A percentile compares a stretch with the other conserved stretches of the same genome.
These are phyloP conservation scores for Stenoptilia bipunctidactyla DNA, from an alignment of 2,888 invertebrate species.

Conservation along the genomic window DNA sequence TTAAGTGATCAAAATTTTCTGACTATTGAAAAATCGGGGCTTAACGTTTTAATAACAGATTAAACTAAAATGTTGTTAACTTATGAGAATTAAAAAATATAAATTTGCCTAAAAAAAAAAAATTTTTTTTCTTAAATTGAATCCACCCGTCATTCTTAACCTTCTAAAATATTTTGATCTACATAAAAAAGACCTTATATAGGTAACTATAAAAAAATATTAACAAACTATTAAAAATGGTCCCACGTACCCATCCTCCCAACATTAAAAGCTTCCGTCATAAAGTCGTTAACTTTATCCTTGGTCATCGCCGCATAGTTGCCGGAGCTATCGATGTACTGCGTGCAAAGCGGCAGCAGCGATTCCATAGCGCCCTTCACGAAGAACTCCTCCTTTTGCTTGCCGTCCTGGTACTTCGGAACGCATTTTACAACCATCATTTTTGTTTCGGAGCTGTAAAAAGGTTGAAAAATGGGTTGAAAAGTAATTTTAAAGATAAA, in stretches of 20 bases:
- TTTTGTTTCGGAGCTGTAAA: slow-evolving; percentile 94
- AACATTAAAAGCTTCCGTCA: slow-evolving; percentile 86
- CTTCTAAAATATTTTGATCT: too few species aligned
- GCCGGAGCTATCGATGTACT: slow-evolving; percentile 82
- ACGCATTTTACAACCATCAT: slow-evolving; percentile 98
- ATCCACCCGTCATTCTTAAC: too few species aligned
- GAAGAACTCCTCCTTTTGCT: slow-evolving; percentile 83
- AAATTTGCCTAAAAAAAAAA: too few species aligned
- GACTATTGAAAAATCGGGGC: too few species aligned
- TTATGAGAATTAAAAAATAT: too few species aligned
- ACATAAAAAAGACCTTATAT: too few species aligned
- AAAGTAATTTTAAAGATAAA: too few species aligned
- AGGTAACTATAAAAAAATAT: slow-evolving; percentile 6
- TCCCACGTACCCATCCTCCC: slow-evolving; percentile 83
- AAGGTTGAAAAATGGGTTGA: too few species aligned
- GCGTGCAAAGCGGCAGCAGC: slow-evolving; percentile 87
- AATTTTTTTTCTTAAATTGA: too few species aligned
- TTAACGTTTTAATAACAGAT: too few species aligned
- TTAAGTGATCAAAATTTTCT: too few species aligned
- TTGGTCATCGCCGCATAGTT: slow-evolving; percentile 78
- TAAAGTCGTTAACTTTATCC: slow-evolving; percentile 85
- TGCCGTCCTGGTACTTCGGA: slow-evolving; percentile 81
- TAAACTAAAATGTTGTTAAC: too few species aligned
- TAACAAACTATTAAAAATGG: not conserved
- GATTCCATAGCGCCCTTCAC: slow-evolving; percentile 97